A percentile compares a stretch with the other conserved stretches of the same genome.
Evolutionary conservation across 1,140 invertebrate genomes (phyloP).

Genomic region (Cyclina sinensis): DNA sequence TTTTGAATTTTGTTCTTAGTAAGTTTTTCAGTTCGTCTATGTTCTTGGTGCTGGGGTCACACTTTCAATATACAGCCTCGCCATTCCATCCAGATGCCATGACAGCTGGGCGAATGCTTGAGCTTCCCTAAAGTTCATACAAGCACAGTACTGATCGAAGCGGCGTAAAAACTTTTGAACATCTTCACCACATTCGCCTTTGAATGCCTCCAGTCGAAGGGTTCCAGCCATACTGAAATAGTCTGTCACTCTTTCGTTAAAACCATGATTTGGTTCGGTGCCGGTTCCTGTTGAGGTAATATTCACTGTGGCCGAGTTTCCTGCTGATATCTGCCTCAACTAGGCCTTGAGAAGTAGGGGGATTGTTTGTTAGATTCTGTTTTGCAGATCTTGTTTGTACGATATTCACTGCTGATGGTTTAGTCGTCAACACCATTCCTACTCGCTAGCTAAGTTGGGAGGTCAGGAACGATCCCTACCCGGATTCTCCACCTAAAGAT

Average conservation of each 20-base stretch:
- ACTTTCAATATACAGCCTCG: neutral
- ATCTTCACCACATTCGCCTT: neutral
- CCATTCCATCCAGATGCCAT: slow-evolving; percentile 17
- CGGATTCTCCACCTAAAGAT: neutral
- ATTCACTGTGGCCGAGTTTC: neutral
- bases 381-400: neutral
- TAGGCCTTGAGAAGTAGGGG: too few species aligned
- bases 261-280: neutral
- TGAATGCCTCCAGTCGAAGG: neutral
- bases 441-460: neutral
- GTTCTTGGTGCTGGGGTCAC: neutral
- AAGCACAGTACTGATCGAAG: neutral
- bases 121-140: neutral
- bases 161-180: neutral
- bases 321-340: too few species aligned
- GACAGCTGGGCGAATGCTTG: neutral
- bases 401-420: neutral
- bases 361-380: neutral
- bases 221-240: neutral
- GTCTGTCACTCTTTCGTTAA: neutral
- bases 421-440: too few species aligned
- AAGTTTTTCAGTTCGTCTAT: neutral
- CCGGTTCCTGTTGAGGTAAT: neutral
- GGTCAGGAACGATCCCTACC: neutral
- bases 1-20: neutral